A percentile compares a stretch with the other conserved stretches of the same genome.
phyloP scores from a whole-genome alignment of 2,797 vertebrate genomes.

The Rhabdophis nuchalis region DNA sequence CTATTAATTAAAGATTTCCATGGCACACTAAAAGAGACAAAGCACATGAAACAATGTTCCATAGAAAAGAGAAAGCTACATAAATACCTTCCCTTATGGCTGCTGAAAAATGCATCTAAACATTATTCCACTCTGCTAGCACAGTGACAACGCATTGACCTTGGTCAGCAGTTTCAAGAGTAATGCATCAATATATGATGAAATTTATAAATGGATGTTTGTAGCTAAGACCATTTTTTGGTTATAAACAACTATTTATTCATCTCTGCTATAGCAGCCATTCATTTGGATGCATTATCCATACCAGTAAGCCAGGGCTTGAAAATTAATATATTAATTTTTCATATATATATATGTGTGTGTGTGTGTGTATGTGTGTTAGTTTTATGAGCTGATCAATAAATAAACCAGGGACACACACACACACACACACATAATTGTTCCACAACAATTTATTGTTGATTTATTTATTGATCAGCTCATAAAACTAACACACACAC shows the following conservation, averaged over 20 bases:
- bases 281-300: constrained; percentile 11
- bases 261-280: not conserved
- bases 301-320: not conserved
- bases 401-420: too few species aligned
- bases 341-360: too few species aligned
- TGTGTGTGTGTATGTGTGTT: too few species aligned
- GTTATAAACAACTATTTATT: constrained; percentile 29
- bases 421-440: too few species aligned
- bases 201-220: constrained; percentile 22
- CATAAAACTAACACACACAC: too few species aligned
- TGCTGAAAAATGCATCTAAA: constrained; percentile 3
- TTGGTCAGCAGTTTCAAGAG: constrained; percentile 24
- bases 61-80: constrained; percentile 4
- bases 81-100: constrained; percentile 19
- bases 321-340: constrained; percentile 21
- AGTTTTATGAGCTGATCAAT: too few species aligned
- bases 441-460: too few species aligned
- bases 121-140: constrained; percentile 8
- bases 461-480: too few species aligned
- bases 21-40: constrained; percentile 22
- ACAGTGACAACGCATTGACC: constrained; percentile 16
- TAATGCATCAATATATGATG: constrained; percentile 14
- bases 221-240: constrained; percentile 25
- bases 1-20: constrained; percentile 49
- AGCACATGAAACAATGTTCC: not conserved